Evolutionary conservation across 2,888 invertebrate genomes (phyloP), one percentile per base, ranked within the genome.

Genomic region (Ectropis crepuscularia): DNA sequence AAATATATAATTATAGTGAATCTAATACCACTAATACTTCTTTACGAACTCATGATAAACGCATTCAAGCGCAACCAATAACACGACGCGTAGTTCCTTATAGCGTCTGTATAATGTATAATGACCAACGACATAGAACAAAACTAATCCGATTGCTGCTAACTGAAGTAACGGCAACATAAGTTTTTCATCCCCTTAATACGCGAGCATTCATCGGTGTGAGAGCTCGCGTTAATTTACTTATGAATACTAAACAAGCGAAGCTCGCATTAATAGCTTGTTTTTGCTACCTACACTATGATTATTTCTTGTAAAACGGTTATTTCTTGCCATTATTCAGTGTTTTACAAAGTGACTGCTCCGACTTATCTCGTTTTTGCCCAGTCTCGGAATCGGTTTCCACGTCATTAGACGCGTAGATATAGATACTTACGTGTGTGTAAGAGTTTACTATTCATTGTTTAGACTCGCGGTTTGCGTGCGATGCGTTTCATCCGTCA

Each of bases 281-380:
- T 91, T 91, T 91, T 90, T 90, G 85, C 85, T 74, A 85, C 81
- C 82, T 75, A 86, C 83, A 82, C 86, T 80, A 83, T 88, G 86
- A 90, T 90, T 90, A 89, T 83, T 88, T 90, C 86, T 86, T 80
- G 82, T 87, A 85, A 88, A 89, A 88, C 86, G 85, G 85, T 85
- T 83, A 77, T 87, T 87, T 89, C 86, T 88, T 85, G 82, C 85
- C 83, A 84, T 86, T 79, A 78, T 85, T 82, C 85, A 86, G 83
- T 85, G 86, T 87, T 89, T 85, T 85, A 87, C 86, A 86, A 88
- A 87, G 82, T 82, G 81, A 80, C 82, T 83, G 77, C 74, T 80
- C 75, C 77, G 73, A 81, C 77, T 79, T 82, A 80, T 79, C 76
- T 78, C 70, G 76, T 79, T 84, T 86, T 87, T 85, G 82, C 80